Conservation (phyloP, 2,888 invertebrate genomes). For the Drosophila picticornis region DNA sequence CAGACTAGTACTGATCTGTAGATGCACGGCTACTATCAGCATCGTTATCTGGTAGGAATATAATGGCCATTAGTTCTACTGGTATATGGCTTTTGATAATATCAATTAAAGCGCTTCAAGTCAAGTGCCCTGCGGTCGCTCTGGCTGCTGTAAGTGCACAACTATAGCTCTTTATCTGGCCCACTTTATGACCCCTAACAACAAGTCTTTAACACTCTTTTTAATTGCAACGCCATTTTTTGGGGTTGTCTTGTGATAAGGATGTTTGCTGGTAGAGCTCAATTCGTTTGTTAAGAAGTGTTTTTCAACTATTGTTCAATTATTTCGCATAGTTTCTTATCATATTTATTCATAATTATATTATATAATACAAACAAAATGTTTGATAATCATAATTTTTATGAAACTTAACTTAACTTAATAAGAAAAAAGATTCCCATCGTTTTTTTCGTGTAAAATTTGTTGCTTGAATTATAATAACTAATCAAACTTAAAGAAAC, state of each 20-base stretch:
- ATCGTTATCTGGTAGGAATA: slow-evolving; percentile 78
- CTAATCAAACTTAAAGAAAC: background rate
- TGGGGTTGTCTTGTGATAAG: slow-evolving; percentile 11
- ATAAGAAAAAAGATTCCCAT: too few species aligned
- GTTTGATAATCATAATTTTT: background rate
- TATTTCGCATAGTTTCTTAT: background rate
- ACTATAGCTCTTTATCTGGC: slow-evolving; percentile 55
- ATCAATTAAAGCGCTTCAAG: slow-evolving; percentile 49
- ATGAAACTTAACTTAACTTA: too few species aligned
- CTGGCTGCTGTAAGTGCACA: slow-evolving; percentile 30
- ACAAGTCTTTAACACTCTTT: slow-evolving; percentile 73
- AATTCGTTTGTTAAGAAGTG: background rate
- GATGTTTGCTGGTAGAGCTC: background rate
- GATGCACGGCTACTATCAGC: slow-evolving; percentile 71
- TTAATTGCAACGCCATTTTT: slow-evolving; percentile 32
- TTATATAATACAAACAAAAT: background rate
- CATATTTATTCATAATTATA: background rate
- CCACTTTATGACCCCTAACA: slow-evolving; percentile 45
- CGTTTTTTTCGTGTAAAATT: background rate
- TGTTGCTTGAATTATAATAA: background rate
- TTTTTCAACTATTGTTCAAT: background rate
- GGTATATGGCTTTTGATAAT: slow-evolving; percentile 62
- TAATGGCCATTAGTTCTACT: slow-evolving; percentile 69
- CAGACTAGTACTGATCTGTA: slow-evolving; percentile 12
- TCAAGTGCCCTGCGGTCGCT: slow-evolving; percentile 63